phyloP scores from a whole-genome alignment of 2,113 vertebrate genomes.

The Actenoides lindsayi region DNA sequence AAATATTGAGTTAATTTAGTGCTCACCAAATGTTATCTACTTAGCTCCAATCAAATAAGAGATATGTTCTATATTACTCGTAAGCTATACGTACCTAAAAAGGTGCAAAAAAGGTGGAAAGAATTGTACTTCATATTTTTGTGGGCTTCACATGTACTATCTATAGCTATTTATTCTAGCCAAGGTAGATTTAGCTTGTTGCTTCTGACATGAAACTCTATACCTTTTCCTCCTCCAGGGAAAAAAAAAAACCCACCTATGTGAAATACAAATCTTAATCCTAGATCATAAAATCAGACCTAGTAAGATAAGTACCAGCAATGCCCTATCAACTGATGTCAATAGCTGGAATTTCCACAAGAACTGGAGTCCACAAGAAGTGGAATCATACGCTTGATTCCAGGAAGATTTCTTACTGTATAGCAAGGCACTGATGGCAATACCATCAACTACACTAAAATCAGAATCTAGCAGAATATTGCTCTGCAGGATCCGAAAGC shows the following conservation, averaged over 20 bases:
- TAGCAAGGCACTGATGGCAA: background rate
- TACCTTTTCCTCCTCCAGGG: background rate
- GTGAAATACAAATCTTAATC: background rate
- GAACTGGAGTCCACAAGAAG: background rate
- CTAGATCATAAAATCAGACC: background rate
- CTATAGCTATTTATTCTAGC: background rate
- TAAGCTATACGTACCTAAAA: background rate
- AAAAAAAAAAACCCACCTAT: background rate
- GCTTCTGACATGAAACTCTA: background rate
- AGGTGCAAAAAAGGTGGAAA: background rate
- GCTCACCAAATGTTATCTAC: background rate
- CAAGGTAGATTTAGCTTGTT: background rate
- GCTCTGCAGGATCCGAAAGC: slow-evolving; percentile 29
- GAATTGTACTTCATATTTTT: background rate
- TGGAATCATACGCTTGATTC: background rate
- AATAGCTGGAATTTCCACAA: background rate
- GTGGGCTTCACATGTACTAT: background rate
- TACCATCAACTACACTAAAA: background rate
- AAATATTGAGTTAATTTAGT: background rate
- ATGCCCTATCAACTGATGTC: background rate
- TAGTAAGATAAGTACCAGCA: background rate
- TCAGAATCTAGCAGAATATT: slow-evolving; percentile 23
- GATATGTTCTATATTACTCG: background rate
- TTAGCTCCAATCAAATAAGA: background rate
- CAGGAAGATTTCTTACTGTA: background rate